Base-by-base conservation (phyloP, 92 coral and sea anemone genomes). In the Scolanthus callimorphus region DNA sequence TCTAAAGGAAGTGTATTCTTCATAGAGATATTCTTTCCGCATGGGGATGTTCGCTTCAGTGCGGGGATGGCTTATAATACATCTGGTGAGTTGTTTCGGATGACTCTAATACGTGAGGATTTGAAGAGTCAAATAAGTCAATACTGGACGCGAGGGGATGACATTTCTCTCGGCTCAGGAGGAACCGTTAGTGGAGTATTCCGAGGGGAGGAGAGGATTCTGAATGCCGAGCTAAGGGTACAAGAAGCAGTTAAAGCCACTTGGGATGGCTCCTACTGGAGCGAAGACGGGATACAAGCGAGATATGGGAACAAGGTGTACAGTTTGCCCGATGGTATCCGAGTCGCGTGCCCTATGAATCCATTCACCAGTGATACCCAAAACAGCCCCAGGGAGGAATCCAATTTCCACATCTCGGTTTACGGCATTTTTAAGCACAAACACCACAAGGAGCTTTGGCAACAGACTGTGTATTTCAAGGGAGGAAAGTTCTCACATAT, bases 81-180 rank as follows among this genome's bases (percentile, higher is more conserved):
- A 22, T 6, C 4, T 19, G 52, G 48, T 25, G 27, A 52, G 56
- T 37, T 39, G 44, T 20, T 51, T 43, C n/a, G 49, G 21, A 13
- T 25, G 75, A 15, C 75, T 23, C 29, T 29, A 6, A 68, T 68
- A 12, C 52, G 75, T 15, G 75, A 68, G 29, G 75, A 68, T 25
- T 28, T 27, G 17, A 30, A 65, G 17, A 2, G 31, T 25, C 43
- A 56, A 2, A 56, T 65, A 3, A 68, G 75, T 19, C 17, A 37
- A 19, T 68, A 68, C 65, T 68, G 75, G 75, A 55, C 75, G 11
- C 23, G 6, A 6, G 65, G 45, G 3, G 56, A 10, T 10, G 55
- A 56, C 28, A 17, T 68, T 2, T 55, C 20, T 29, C 31, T 44
- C 6, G 4, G n/a, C 26, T 26, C 58, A 17, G 39, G 3, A 1